A percentile compares a stretch with the other conserved stretches of the same genome.
phyloP scores from a whole-genome alignment of 1,140 invertebrate species.

The Scaptomyza graminum region DNA sequence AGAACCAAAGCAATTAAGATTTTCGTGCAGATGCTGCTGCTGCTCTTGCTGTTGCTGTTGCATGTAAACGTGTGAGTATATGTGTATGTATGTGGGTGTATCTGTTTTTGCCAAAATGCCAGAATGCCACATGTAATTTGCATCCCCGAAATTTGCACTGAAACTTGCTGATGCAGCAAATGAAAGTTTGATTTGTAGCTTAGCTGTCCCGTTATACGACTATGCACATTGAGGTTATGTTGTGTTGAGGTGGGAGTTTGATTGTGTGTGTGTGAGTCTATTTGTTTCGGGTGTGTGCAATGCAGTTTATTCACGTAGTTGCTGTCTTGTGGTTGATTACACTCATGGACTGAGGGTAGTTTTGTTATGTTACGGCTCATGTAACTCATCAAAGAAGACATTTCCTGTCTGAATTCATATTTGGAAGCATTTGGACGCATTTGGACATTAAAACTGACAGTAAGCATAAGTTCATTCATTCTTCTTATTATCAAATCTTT shows the following conservation, averaged over 20 bases:
- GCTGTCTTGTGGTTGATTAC: conserved; percentile 26
- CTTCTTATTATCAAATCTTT: too few relatives aligned
- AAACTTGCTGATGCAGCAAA: conserved; percentile 61
- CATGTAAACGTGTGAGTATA: neutral
- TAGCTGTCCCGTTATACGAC: conserved; percentile 42
- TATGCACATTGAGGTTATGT: conserved; percentile 56
- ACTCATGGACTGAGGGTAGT: neutral
- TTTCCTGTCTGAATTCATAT: neutral
- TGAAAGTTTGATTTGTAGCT: conserved; percentile 66
- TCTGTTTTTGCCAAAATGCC: conserved; percentile 11
- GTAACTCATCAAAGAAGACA: conserved; percentile 29
- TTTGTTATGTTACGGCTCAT: conserved; percentile 10
- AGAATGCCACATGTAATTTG: conserved; percentile 49
- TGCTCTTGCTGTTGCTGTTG: neutral
- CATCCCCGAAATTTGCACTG: conserved; percentile 54
- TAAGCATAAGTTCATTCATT: too few relatives aligned
- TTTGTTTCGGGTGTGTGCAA: neutral
- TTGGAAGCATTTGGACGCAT: too few relatives aligned
- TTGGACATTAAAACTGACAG: too few relatives aligned
- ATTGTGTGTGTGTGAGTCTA: conserved; percentile 1
- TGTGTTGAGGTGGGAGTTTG: conserved; percentile 14
- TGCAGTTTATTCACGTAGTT: conserved; percentile 50
- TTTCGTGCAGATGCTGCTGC: conserved; percentile 33
- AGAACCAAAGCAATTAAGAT: conserved; percentile 58
- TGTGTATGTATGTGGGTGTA: conserved; percentile 12